A percentile compares a stretch with the other conserved stretches of the same genome.
Conservation (phyloP, 2,888 invertebrate species). For the Tinea trinotella region DNA sequence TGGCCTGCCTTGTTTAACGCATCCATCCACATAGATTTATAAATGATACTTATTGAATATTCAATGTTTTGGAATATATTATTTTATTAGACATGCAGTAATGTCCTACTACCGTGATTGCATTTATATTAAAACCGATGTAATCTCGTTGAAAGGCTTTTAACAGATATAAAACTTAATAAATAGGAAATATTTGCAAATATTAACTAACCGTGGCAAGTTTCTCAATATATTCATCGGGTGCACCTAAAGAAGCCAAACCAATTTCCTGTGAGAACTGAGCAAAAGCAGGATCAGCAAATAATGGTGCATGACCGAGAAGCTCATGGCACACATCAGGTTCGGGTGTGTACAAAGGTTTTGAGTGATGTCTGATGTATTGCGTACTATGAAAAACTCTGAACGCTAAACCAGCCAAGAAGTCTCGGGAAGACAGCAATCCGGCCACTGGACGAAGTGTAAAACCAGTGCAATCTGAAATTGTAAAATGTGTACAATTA, state of each 20-base stretch:
- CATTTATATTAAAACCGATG: too few relatives aligned
- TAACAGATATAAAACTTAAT: too few relatives aligned
- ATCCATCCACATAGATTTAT: too few relatives aligned
- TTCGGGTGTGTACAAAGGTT: constrained; percentile 97
- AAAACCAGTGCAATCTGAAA: constrained; percentile 94
- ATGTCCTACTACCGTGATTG: too few relatives aligned
- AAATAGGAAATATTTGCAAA: too few relatives aligned
- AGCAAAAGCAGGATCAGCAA: constrained; percentile 96
- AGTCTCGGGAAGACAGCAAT: constrained; percentile 96
- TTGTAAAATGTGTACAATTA: too few relatives aligned
- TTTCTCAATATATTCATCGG: constrained; percentile 96
- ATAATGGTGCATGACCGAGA: constrained; percentile 95
- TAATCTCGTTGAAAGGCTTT: too few relatives aligned
- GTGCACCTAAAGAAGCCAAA: constrained; percentile 94
- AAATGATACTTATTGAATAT: too few relatives aligned
- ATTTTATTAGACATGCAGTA: too few relatives aligned
- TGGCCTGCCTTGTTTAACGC: too few relatives aligned
- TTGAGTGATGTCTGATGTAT: constrained; percentile 95
- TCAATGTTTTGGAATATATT: too few relatives aligned
- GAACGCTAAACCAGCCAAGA: constrained; percentile 97
- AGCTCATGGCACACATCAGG: constrained; percentile 98
- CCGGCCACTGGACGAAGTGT: constrained; percentile 97
- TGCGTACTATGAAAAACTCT: constrained; percentile 99
- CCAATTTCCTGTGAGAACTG: constrained; percentile 99
- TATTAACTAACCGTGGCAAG: constrained; percentile 94